These are phyloP conservation scores for Trichogramma evanescens DNA, from an alignment of 2,888 invertebrate genomes.

Conservation along the genomic window DNA sequence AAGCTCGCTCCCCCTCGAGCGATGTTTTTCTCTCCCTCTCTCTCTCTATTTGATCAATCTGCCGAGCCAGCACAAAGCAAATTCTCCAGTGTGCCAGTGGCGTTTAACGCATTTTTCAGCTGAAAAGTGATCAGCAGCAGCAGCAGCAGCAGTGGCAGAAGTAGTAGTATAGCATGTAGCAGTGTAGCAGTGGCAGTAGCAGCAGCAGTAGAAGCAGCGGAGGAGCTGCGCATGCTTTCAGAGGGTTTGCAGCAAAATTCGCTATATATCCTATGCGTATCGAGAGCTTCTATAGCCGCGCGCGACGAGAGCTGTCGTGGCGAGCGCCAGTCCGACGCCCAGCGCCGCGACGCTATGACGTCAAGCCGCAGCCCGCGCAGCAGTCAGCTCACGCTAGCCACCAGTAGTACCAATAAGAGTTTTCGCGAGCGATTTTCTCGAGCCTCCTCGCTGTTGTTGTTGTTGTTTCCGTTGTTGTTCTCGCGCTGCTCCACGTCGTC, in stretches of 20 bases:
- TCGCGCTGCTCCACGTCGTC: not conserved
- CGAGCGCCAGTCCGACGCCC: slow-evolving; percentile 44
- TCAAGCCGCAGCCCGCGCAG: slow-evolving; percentile 32
- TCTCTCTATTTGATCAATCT: no score
- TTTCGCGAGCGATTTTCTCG: not conserved
- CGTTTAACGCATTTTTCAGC: no score
- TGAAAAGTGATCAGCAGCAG: no score
- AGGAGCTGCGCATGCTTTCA: slow-evolving; percentile 6
- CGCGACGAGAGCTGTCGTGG: slow-evolving; percentile 12
- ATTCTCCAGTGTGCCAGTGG: no score
- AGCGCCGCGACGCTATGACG: slow-evolving; percentile 45
- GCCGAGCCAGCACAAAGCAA: no score
- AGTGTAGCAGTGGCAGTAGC: no score
- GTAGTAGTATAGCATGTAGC: no score
- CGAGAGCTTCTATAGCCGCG: slow-evolving; percentile 19
- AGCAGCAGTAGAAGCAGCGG: not conserved
- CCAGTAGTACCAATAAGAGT: slow-evolving; percentile 19
- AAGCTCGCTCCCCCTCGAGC: no score
- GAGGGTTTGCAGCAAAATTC: not conserved
- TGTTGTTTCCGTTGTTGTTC: not conserved
- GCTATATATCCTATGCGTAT: no score
- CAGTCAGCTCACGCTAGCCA: slow-evolving; percentile 21
- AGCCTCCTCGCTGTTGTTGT: not conserved
- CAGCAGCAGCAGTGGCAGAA: no score
- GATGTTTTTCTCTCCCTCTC: no score